A percentile compares a stretch with the other conserved stretches of the same genome.
Evolutionary conservation across 2,888 invertebrate genomes (phyloP).

Genomic region (Pterostichus madidus): DNA sequence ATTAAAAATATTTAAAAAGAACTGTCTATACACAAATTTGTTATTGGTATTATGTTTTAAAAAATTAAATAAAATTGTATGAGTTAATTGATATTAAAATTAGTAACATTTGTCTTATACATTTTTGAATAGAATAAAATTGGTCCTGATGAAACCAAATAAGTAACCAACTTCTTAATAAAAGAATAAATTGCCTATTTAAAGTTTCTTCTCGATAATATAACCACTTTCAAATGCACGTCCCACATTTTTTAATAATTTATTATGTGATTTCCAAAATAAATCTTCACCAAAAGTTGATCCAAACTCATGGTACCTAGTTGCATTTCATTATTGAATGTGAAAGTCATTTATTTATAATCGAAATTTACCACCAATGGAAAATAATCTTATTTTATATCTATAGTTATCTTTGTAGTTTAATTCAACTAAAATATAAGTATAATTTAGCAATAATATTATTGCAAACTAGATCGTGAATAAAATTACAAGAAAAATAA

Average conservation of each 20-base stretch:
- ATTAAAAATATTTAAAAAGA: no score
- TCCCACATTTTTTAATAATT: conserved; percentile 8
- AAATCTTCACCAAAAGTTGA: background rate
- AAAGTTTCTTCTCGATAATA: background rate
- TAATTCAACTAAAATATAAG: no score
- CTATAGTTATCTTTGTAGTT: no score
- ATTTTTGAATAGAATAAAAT: no score
- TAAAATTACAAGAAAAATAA: no score
- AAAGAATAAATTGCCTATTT: conserved; percentile 36
- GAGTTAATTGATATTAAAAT: no score
- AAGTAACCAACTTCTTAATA: background rate
- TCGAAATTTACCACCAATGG: conserved; percentile 15
- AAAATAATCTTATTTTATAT: background rate
- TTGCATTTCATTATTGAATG: conserved; percentile 5
- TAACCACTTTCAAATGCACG: conserved; percentile 34
- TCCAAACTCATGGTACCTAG: conserved; percentile 36
- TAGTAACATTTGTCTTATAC: background rate
- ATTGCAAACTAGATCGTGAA: no score
- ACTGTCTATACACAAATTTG: no score
- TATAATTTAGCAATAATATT: no score
- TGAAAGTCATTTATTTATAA: conserved; percentile 36
- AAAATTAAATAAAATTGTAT: no score
- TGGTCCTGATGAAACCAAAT: conserved; percentile 1
- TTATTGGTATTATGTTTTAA: no score
- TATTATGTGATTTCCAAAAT: conserved; percentile 25